Base-by-base conservation (phyloP, 2,888 invertebrate genomes). In the Eueremaeus valkanovi region DNA sequence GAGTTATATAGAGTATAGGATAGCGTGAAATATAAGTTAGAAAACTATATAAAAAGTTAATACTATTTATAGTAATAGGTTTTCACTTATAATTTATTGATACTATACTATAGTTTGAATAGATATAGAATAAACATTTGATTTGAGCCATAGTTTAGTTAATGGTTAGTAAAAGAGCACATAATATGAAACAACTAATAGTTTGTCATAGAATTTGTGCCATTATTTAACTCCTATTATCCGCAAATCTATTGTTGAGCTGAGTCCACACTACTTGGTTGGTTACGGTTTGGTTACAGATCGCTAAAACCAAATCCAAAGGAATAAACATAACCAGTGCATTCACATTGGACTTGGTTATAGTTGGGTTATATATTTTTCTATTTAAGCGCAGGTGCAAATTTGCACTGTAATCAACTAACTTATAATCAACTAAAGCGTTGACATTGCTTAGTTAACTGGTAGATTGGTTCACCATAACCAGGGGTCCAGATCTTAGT, bases 21-120 rank as follows among this genome's bases (percentile, higher is more conserved):
- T 18, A 13, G 58, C 11, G 58, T 58, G 58, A 58, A 58, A 58
- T 9, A n/a, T n/a, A n/a, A 9, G 31, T 58, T 29, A 29, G 58
- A 58, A 29, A 31, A 58, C 18, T 16, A 58, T 55, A 55, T 11
- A 13, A 58, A 6, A 1, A 27, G 58, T 29, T 58, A 49, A 49
- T n/a, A 49, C 49, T 49, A 49, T 49, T 49, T 49, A 49, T 49
- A 49, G 49, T 49, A 49, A 29, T 58, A 24, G 3, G 8, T 16
- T 58, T 27, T 29, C 11, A n/a, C n/a, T n/a, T 58, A 58, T 58
- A 29, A 58, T 18, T 58, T 58, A 58, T 55, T 27, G 58, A 58
- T 58, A 29, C 16, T 18, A 13, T 45, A 3, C 45, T 58, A 29
- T 9, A 9, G 27, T 27, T 24, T 27, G 27, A 58, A 29, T 13